Evolutionary conservation across 2,113 vertebrate genomes (phyloP).

Genomic region (Crotalus horridus): DNA sequence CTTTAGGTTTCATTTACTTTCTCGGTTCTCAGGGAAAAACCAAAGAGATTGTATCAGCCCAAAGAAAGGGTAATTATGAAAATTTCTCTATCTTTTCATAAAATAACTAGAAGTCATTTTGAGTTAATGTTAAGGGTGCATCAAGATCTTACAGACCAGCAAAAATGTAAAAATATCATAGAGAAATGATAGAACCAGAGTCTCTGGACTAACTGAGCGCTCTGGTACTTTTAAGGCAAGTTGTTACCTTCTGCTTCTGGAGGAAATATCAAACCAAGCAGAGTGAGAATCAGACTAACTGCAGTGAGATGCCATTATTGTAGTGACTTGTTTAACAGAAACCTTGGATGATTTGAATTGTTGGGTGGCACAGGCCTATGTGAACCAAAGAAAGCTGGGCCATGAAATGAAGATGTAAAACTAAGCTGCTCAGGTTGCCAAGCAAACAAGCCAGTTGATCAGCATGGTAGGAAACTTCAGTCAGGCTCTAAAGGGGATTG

Average conservation of each 20-base stretch:
- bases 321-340: not conserved
- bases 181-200: not conserved
- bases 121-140: not conserved
- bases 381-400: slow-evolving; percentile 93
- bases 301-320: not conserved
- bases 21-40: too few relatives aligned
- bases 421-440: slow-evolving; percentile 89
- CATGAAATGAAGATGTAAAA: slow-evolving; percentile 93
- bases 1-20: too few relatives aligned
- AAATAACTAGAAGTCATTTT: not conserved
- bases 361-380: slow-evolving; percentile 89
- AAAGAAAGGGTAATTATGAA: not conserved
- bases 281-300: not conserved
- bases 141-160: not conserved
- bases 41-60: not conserved
- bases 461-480: slow-evolving; percentile 94
- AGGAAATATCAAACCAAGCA: not conserved
- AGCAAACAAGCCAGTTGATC: slow-evolving; percentile 93
- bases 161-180: not conserved
- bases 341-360: not conserved
- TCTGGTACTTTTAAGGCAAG: not conserved
- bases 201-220: not conserved
- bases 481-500: slow-evolving; percentile 94
- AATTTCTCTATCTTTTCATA: not conserved
- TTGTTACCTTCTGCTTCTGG: not conserved